A percentile compares a stretch with the other conserved stretches of the same genome.
These are phyloP conservation scores for Tryphoninae sp. DNA, from an alignment of 2,888 invertebrate species.

Conservation along the genomic window DNA sequence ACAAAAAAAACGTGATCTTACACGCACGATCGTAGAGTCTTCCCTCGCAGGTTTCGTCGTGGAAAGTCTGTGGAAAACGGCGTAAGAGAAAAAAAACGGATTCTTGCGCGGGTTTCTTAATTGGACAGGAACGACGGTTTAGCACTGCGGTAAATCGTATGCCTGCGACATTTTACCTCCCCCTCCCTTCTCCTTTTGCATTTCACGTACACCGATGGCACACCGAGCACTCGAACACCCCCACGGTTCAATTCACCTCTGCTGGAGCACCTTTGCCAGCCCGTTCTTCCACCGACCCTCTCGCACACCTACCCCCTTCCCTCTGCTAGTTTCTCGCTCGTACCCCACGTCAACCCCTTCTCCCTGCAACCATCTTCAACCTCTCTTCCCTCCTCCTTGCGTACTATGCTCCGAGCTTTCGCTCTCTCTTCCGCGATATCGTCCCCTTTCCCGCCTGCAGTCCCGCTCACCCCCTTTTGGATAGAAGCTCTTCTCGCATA, in stretches of 20 bases:
- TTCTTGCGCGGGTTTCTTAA: constrained; percentile 48
- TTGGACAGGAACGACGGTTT: constrained; percentile 72
- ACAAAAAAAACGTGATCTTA: too few species aligned
- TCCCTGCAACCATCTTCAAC: constrained; percentile 11
- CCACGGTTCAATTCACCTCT: constrained; percentile 41
- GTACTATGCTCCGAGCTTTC: constrained; percentile 28
- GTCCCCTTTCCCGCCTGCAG: constrained; percentile 43
- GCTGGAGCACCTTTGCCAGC: constrained; percentile 62
- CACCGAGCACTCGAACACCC: constrained; percentile 31
- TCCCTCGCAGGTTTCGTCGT: background rate
- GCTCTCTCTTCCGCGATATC: constrained; percentile 44
- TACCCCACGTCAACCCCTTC: constrained; percentile 24
- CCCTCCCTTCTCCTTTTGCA: constrained; percentile 50
- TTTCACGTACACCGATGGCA: constrained; percentile 16
- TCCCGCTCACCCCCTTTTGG: constrained; percentile 39
- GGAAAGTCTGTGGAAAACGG: too few species aligned
- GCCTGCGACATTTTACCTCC: constrained; percentile 68
- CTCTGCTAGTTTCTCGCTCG: constrained; percentile 50
- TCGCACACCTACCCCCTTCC: constrained; percentile 48
- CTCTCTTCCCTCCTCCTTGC: constrained; percentile 26
- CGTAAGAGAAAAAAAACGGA: background rate
- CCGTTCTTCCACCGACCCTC: constrained; percentile 69
- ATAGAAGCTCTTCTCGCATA: constrained; percentile 65
- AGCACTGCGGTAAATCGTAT: constrained; percentile 77
- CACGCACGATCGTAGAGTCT: too few species aligned